phyloP scores from a whole-genome alignment of 2,797 vertebrate species.

The Amazona ochrocephala region DNA sequence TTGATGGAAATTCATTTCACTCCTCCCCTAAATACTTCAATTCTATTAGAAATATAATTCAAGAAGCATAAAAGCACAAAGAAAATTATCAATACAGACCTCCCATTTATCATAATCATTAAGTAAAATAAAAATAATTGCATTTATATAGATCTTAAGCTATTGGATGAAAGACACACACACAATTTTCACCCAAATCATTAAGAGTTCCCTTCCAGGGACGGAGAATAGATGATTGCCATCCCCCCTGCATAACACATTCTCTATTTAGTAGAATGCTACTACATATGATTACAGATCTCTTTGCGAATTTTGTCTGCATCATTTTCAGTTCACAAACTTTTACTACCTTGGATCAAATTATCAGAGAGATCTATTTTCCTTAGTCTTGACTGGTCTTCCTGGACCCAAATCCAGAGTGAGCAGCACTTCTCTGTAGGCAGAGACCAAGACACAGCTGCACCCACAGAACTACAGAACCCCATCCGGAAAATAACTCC shows the following conservation, averaged over 20 bases:
- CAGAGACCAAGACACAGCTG: neutral
- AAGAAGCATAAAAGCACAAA: neutral
- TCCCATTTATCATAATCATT: neutral
- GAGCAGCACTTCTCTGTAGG: neutral
- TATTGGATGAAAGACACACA: neutral
- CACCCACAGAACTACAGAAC: neutral
- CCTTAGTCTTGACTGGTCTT: neutral
- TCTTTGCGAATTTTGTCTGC: neutral
- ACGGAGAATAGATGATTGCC: neutral
- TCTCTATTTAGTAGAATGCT: neutral
- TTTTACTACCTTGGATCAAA: neutral
- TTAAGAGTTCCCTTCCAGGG: neutral
- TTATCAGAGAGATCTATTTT: neutral
- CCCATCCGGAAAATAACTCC: neutral
- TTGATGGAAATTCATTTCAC: neutral
- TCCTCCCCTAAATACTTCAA: neutral
- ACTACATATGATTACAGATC: neutral
- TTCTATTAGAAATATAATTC: neutral
- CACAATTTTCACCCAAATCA: neutral
- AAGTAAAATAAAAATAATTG: neutral
- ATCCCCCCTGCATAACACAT: neutral
- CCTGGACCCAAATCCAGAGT: neutral
- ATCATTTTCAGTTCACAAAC: neutral
- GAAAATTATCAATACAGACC: neutral
- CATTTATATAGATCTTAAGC: neutral